Conservation (phyloP, 2,888 invertebrate species). For the Hybos culiciformis region DNA sequence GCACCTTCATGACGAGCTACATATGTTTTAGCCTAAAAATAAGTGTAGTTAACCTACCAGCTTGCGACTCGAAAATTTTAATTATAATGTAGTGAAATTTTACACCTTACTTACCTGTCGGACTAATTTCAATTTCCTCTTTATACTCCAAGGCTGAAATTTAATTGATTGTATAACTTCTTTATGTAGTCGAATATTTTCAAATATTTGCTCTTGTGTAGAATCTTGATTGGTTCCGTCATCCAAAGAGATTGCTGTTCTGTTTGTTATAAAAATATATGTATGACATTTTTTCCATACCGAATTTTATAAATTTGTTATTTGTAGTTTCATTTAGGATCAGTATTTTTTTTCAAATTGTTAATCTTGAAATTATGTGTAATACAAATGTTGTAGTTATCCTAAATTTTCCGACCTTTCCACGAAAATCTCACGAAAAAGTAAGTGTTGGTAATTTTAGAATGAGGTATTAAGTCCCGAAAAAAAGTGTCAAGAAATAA, state of each 20-base stretch:
- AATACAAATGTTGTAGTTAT: no score
- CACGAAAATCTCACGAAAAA: not conserved
- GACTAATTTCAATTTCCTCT: constrained; percentile 68
- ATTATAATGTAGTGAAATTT: constrained; percentile 1
- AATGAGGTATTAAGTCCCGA: no score
- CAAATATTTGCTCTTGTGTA: constrained; percentile 77
- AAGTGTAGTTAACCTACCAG: no score
- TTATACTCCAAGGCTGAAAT: constrained; percentile 70
- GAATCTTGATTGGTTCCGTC: constrained; percentile 48
- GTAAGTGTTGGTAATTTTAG: not conserved
- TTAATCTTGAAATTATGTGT: no score
- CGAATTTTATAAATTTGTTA: no score
- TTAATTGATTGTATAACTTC: constrained; percentile 80
- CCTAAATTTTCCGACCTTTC: not conserved
- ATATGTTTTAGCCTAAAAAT: constrained; percentile 61
- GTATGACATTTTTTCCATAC: no score
- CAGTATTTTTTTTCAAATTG: no score
- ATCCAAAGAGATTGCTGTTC: constrained; percentile 65
- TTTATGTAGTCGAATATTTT: constrained; percentile 80
- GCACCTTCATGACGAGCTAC: constrained; percentile 83
- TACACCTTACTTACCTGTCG: constrained; percentile 40
- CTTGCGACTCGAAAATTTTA: no score
- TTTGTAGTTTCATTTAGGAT: no score
- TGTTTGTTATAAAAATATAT: constrained; percentile 23
- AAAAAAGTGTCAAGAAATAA: not conserved